Percentiles rank a stretch among this genome's conserved stretches.
Conservation (phyloP, 2,113 vertebrate genomes). For the western clawed frog (Xenopus tropicalis) region DNA sequence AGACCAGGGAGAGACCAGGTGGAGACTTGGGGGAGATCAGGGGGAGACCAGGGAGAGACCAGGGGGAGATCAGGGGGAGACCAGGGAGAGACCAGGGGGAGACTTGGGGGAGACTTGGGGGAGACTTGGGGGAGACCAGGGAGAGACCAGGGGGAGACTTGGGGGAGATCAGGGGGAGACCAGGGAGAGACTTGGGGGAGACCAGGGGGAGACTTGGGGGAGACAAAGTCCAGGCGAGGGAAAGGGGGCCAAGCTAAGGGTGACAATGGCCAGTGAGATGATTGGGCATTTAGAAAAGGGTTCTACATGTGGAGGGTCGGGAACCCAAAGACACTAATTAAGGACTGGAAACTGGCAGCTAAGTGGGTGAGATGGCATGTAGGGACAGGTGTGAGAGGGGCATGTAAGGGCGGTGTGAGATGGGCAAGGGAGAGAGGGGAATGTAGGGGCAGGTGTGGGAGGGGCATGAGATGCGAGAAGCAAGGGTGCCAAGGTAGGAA, state of each 20-base stretch:
- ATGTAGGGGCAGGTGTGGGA: background rate
- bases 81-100: conserved; percentile 14
- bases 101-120: background rate
- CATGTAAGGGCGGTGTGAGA: too few relatives aligned
- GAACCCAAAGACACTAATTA: too few relatives aligned
- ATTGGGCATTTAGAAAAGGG: too few relatives aligned
- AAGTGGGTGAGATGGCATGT: too few relatives aligned
- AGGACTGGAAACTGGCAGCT: too few relatives aligned
- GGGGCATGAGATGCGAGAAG: background rate
- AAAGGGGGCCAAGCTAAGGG: background rate
- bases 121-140: too few relatives aligned
- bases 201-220: background rate
- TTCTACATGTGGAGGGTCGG: too few relatives aligned
- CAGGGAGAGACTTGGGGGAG: conserved; percentile 15
- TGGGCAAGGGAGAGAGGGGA: too few relatives aligned
- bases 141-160: conserved; percentile 15
- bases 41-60: background rate
- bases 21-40: conserved; percentile 10
- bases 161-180: conserved; percentile 1
- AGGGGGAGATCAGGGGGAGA: too few relatives aligned
- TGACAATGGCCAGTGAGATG: background rate
- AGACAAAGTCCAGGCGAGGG: too few relatives aligned
- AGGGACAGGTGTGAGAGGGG: background rate
- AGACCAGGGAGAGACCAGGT: too few relatives aligned
- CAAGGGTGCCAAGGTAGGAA: background rate